Evolutionary conservation across 1,140 invertebrate species (phyloP).

Genomic region (Melipona quadrifasciata): DNA sequence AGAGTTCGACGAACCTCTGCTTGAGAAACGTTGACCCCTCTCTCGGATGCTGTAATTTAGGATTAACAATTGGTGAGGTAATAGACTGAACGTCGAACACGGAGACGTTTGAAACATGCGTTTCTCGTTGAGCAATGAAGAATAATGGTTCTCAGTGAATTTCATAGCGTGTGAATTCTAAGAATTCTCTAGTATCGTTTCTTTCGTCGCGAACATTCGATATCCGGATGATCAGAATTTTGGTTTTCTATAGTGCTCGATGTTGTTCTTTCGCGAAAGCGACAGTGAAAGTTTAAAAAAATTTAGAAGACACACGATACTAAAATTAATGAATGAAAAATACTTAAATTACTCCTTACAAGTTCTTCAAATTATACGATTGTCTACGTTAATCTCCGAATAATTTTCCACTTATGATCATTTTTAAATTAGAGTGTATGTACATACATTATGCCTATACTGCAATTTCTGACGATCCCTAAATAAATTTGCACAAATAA

Average conservation of each 20-base stretch:
- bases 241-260: neutral
- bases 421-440: too few species aligned
- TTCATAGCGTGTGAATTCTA: neutral
- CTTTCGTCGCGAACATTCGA: neutral
- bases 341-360: too few species aligned
- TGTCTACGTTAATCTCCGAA: too few species aligned
- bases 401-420: too few species aligned
- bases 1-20: constrained; percentile 53
- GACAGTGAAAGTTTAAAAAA: too few species aligned
- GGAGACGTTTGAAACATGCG: neutral
- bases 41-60: constrained; percentile 35
- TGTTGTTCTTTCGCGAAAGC: too few species aligned
- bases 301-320: too few species aligned
- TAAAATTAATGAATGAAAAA: too few species aligned
- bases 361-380: too few species aligned
- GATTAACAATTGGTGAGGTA: constrained; percentile 6
- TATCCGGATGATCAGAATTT: neutral
- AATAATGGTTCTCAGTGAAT: neutral
- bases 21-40: constrained; percentile 45
- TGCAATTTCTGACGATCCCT: neutral
- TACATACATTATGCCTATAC: neutral
- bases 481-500: neutral
- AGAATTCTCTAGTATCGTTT: too few species aligned
- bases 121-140: neutral
- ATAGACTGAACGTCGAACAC: neutral